Conservation (phyloP, 1,140 invertebrate species). For the Drosophila pruinosa region DNA sequence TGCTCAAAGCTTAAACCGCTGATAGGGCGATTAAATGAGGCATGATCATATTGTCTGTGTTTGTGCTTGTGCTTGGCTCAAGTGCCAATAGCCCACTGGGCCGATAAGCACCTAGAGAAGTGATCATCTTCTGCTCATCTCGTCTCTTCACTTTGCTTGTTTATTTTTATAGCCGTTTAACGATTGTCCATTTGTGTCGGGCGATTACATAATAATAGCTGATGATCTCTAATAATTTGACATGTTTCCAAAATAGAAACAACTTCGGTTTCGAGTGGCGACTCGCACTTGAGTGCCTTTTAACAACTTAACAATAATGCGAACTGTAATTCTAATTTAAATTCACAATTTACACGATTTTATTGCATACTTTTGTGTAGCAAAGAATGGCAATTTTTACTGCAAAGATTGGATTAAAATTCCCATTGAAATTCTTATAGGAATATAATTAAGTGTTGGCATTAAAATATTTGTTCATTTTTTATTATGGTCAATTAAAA, state of each 20-base stretch:
- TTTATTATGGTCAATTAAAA: too few relatives aligned
- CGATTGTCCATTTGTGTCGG: slow-evolving; percentile 17
- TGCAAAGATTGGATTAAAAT: too few relatives aligned
- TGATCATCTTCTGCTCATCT: not conserved
- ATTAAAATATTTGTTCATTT: too few relatives aligned
- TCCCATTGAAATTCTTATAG: too few relatives aligned
- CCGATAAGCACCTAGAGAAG: slow-evolving; percentile 5
- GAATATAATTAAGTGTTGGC: too few relatives aligned
- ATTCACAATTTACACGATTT: not conserved
- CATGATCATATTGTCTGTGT: not conserved
- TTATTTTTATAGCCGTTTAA: slow-evolving; percentile 34
- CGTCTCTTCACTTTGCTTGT: not conserved
- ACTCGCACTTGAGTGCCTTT: not conserved
- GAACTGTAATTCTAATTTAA: not conserved
- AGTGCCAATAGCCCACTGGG: slow-evolving; percentile 9
- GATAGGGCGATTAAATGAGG: slow-evolving; percentile 38
- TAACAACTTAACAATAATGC: not conserved
- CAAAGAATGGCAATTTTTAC: not conserved
- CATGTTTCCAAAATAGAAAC: not conserved
- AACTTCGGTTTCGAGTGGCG: not conserved
- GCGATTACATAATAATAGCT: slow-evolving; percentile 15
- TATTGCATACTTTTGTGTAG: not conserved
- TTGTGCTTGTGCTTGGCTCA: not conserved
- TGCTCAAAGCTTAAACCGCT: slow-evolving; percentile 48
- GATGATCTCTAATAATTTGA: not conserved